phyloP scores from a whole-genome alignment of 2,797 vertebrate species.

The Tokudaia muenninki region DNA sequence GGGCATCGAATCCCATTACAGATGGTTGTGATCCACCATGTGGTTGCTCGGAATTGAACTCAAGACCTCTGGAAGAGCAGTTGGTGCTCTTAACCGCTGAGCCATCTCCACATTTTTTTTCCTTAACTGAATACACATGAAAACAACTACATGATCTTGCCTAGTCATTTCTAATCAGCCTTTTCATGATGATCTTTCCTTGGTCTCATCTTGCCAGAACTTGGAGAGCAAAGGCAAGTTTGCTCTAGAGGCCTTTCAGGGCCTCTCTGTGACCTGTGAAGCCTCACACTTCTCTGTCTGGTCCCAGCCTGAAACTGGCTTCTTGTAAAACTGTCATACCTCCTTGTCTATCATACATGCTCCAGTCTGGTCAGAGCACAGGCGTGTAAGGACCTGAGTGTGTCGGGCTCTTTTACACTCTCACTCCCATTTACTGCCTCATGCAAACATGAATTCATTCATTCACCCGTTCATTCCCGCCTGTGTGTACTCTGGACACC shows the following conservation, averaged over 20 bases:
- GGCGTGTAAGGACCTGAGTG: background rate
- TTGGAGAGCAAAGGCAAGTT: background rate
- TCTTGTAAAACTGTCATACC: constrained; percentile 28
- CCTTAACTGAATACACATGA: background rate
- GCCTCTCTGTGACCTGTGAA: background rate
- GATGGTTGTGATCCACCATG: too few species aligned
- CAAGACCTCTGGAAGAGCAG: too few species aligned
- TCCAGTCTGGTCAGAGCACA: background rate
- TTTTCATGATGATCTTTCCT: background rate
- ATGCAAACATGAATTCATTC: too few species aligned
- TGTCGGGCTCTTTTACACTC: background rate
- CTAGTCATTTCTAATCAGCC: background rate
- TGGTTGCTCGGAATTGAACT: too few species aligned
- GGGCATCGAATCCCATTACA: too few species aligned
- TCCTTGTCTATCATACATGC: background rate
- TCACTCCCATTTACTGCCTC: background rate
- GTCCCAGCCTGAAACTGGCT: background rate
- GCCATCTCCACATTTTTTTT: background rate
- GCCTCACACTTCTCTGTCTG: background rate
- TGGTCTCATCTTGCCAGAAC: background rate
- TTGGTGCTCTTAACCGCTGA: too few species aligned
- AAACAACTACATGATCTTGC: background rate
- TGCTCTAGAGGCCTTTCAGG: background rate
- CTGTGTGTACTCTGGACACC: background rate
- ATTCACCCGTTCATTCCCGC: background rate